A percentile compares a stretch with the other conserved stretches of the same genome.
These are phyloP conservation scores for Papilio elwesi DNA, from an alignment of 2,888 invertebrate species.

Conservation along the genomic window DNA sequence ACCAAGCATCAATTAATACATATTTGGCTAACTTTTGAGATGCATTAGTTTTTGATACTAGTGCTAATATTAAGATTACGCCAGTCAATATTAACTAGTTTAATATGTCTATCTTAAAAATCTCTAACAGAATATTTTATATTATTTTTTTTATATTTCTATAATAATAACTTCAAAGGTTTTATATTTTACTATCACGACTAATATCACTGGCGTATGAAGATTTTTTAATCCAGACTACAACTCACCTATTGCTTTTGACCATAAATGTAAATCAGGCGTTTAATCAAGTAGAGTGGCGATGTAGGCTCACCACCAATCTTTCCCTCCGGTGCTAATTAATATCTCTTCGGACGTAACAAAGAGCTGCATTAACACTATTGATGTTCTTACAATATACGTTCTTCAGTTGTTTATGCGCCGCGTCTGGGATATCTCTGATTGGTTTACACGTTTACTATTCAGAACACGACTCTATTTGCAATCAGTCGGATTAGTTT, in stretches of 20 bases:
- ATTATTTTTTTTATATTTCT: no score
- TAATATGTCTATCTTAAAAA: no score
- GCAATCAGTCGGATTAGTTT: conserved; percentile 29
- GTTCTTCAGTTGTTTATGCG: conserved; percentile 24
- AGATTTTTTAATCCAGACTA: background rate
- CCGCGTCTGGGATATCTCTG: conserved; percentile 26
- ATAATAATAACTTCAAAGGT: no score
- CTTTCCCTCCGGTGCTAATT: conserved; percentile 25
- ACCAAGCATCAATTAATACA: no score
- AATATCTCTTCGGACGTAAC: conserved; percentile 34
- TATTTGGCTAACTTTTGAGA: no score
- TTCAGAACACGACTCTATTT: conserved; percentile 15
- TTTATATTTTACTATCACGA: no score
- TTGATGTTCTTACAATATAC: conserved; percentile 33
- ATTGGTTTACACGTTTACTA: conserved; percentile 26
- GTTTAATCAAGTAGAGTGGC: conserved; percentile 33
- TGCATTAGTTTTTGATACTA: no score
- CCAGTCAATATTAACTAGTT: no score
- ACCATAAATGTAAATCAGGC: conserved; percentile 31
- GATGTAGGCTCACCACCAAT: conserved; percentile 12
- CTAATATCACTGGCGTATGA: no score
- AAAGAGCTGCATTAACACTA: conserved; percentile 37
- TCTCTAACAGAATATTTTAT: no score
- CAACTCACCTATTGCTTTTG: conserved; percentile 6
- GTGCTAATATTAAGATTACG: no score